phyloP scores from a whole-genome alignment of 2,113 vertebrate species.

The Oreochromis niloticus region DNA sequence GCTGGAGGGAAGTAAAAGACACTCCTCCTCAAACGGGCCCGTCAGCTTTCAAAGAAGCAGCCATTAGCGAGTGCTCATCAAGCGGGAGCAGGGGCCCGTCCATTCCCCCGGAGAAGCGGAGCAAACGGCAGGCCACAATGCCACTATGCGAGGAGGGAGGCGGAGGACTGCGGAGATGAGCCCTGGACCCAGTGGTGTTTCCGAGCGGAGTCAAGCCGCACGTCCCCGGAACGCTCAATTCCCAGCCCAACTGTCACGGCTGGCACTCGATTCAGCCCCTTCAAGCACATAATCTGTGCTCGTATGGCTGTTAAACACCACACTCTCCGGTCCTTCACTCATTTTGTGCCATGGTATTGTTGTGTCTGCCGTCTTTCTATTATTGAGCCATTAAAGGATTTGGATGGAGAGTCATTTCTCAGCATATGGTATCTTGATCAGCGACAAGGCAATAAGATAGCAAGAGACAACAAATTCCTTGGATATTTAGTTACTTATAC shows the following conservation, averaged over 20 bases:
- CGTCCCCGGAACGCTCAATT: constrained; percentile 69
- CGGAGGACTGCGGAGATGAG: constrained; percentile 54
- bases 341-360: constrained; percentile 60
- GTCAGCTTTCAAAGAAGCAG: constrained; percentile 70
- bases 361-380: constrained; percentile 48
- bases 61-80: constrained; percentile 71
- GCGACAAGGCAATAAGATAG: constrained; percentile 29
- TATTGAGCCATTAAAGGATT: constrained; percentile 58
- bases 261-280: constrained; percentile 71
- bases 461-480: constrained; percentile 19
- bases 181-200: constrained; percentile 70
- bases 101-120: constrained; percentile 55
- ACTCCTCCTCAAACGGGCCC: constrained; percentile 67
- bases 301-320: constrained; percentile 72
- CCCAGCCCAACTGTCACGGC: constrained; percentile 81
- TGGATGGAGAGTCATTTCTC: constrained; percentile 36
- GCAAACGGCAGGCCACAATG: constrained; percentile 59
- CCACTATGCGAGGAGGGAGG: constrained; percentile 40
- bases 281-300: constrained; percentile 78
- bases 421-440: constrained; percentile 62
- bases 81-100: constrained; percentile 48
- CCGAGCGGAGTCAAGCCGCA: constrained; percentile 62
- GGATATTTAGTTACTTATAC: neutral
- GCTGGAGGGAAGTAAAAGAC: constrained; percentile 76
- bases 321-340: constrained; percentile 52